Evolutionary conservation across 2,113 vertebrate species (phyloP), one percentile per base, ranked within the genome.

Genomic region (Corythoichthys intestinalis): DNA sequence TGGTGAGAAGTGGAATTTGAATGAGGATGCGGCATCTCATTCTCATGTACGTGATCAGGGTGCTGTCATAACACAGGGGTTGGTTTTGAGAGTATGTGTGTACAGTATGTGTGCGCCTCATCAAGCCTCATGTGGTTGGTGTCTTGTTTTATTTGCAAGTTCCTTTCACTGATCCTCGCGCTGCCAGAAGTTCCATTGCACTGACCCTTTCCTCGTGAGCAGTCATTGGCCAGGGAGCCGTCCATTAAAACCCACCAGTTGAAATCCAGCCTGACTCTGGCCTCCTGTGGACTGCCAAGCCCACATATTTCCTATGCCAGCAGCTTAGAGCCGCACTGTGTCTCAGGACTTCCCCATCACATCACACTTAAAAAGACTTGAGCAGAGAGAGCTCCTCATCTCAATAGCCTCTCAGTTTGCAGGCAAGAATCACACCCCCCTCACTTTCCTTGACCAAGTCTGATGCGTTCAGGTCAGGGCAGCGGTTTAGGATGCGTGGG

Each of bases 251-350:
- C 77, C 76, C 10, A 85, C 75, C 87, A 80, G 85, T 87, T 82
- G 83, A 87, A 89, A 91, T 92, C 91, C 92, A 92, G 91, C 91
- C 91, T 91, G 90, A 90, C 87, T 90, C 89, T 85, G 91, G 90
- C 91, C 90, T 87, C 86, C 83, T 82, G 83, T 88, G 89, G 91
- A 87, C 90, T 89, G 88, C 91, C 90, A 74, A 83, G 81, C 85
- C 85, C 87, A 70, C 85, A 78, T 83, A 83, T 90, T 90, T 92
- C 86, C 91, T 92, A 93, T 90, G 91, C 88, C 85, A 87, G 85
- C 85, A 90, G 88, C 88, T 90, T 85, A 80, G 88, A 89, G 93
- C 89, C 87, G 88, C 92, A 91, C 86, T 89, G 90, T 92, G 90
- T 92, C 91, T 92, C 92, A 92, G 92, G 92, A 93, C 86, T 90